Evolutionary conservation across 2,797 vertebrate genomes (phyloP).

Genomic region (Sebastes steindachneri): DNA sequence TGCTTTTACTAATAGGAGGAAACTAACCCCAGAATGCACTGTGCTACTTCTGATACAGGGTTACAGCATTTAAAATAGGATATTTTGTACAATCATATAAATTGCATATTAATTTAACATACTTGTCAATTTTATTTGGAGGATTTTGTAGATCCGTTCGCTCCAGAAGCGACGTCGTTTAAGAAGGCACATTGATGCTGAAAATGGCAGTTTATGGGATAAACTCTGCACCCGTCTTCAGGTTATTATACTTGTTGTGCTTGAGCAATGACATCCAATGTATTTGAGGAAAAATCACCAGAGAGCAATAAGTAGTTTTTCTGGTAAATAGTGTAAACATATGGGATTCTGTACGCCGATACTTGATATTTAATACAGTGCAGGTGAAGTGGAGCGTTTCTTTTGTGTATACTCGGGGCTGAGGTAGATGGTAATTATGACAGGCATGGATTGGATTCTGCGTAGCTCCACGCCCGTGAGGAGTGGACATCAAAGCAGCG

Average conservation of each 20-base stretch:
- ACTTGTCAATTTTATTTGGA: background rate
- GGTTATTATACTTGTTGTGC: background rate
- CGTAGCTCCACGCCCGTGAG: constrained; percentile 51
- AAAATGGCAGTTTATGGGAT: background rate
- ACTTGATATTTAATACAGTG: constrained; percentile 38
- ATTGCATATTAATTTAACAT: background rate
- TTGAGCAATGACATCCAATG: constrained; percentile 3
- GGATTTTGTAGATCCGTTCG: background rate
- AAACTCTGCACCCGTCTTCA: background rate
- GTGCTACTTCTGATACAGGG: background rate
- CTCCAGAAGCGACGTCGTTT: background rate
- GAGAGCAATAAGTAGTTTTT: background rate
- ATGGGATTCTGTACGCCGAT: background rate
- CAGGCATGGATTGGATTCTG: constrained; percentile 66
- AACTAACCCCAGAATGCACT: background rate
- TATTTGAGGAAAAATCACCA: background rate
- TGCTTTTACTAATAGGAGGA: background rate
- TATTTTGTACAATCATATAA: background rate
- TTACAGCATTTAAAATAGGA: background rate
- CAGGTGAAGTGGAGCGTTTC: constrained; percentile 47
- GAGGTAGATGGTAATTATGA: constrained; percentile 69
- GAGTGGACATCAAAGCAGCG: constrained; percentile 74
- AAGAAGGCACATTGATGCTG: background rate
- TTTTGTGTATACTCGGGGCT: constrained; percentile 41
- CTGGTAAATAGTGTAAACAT: background rate